Conservation (phyloP, 1,140 invertebrate species). For the Brachionus paranguensis region DNA sequence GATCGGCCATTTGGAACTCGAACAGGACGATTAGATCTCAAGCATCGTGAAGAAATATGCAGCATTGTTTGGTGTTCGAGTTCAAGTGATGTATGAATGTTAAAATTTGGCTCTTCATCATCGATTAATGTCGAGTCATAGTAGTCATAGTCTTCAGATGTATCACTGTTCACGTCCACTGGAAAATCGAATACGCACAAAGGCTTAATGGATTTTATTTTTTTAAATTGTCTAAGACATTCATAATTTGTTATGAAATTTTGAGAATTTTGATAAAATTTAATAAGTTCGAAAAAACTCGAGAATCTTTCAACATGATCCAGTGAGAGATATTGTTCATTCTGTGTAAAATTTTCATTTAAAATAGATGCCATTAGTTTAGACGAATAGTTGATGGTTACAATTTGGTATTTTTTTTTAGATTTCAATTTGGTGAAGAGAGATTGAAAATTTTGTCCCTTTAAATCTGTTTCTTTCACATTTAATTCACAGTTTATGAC, state of each 20-base stretch:
- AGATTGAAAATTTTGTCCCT: neutral
- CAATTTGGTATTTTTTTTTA: neutral
- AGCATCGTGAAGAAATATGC: neutral
- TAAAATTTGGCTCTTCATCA: neutral
- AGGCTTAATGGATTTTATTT: neutral
- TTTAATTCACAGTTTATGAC: neutral
- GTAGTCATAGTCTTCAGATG: neutral
- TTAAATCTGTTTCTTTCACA: neutral
- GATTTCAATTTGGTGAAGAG: neutral
- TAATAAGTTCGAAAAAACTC: conserved; percentile 2
- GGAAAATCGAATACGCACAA: neutral
- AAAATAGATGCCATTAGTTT: neutral
- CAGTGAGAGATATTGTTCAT: neutral
- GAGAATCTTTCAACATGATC: neutral
- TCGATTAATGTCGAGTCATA: neutral
- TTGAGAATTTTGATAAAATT: neutral
- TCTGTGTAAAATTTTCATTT: neutral
- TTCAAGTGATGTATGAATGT: neutral
- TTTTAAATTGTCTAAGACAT: conserved; percentile 3
- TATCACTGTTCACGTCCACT: neutral
- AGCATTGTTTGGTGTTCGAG: neutral
- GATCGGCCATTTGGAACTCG: neutral
- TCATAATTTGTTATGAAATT: conserved; percentile 16
- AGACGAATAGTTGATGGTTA: neutral
- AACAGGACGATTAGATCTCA: neutral